Evolutionary conservation across 1,140 invertebrate genomes (phyloP), one percentile per base, ranked within the genome.

Genomic region (Bombus difficillimus): DNA sequence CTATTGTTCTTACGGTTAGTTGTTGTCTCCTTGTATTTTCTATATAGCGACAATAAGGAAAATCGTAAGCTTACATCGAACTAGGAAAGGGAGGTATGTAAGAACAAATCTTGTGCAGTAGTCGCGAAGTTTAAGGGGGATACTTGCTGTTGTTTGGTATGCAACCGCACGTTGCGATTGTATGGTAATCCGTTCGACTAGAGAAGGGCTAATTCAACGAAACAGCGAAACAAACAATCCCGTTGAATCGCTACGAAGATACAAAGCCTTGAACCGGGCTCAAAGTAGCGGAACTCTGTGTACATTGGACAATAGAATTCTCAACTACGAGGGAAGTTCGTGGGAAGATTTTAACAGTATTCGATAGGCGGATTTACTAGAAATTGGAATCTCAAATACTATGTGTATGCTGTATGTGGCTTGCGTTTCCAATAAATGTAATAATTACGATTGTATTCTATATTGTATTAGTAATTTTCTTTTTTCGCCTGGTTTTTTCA

Each of bases 211-310:
- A 34, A n/a, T 80, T 80, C 28, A 64, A 73, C 53, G 59, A 59
- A 37, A 84, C 41, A 72, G 72, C 41, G 43, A 43, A 37, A 84
- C 41, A 72, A 85, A 85, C 83, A 39, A 73, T 53, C 41, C 34
- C 18, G 66, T 34, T 25, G 41, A 76, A 66, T 68, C 62, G 74
- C 53, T 80, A 34, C 13, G n/a, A 59, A 59, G 77, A 47, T 39
- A 39, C 41, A 41, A 62, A 69, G 66, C 47, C 28, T 4, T 41
- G 74, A 59, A 80, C n/a, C 22, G 25, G 10, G n/a, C 37, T 68
- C 75, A 53, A 53, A 77, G 62, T 39, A 66, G 37, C 1, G 13
- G 34, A 32, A 41, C 53, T 28, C 25, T 53, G 32, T 25, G 5
- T 47, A 37, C n/a, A 34, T 41, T 32, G 53, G 39, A 72, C 76